A percentile compares a stretch with the other conserved stretches of the same genome.
Evolutionary conservation across 2,113 vertebrate genomes (phyloP).

Genomic region (Larimichthys crocea): DNA sequence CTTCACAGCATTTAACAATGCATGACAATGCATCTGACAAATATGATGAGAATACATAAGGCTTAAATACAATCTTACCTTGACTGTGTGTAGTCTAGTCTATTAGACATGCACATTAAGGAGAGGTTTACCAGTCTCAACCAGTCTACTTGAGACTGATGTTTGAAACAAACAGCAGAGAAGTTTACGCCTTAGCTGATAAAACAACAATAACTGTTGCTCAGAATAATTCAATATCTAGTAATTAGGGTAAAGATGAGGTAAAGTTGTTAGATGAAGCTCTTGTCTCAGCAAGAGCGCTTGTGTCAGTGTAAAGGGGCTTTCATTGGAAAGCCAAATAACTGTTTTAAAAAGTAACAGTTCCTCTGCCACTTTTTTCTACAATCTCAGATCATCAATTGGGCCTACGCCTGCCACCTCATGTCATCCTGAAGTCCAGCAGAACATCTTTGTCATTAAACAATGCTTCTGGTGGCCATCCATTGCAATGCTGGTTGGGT

Average conservation of each 20-base stretch:
- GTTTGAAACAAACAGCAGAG: neutral
- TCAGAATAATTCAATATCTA: neutral
- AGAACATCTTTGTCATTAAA: too few relatives aligned
- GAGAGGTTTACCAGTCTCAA: slow-evolving; percentile 9
- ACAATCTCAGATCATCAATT: too few relatives aligned
- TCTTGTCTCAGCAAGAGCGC: neutral
- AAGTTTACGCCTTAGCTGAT: too few relatives aligned
- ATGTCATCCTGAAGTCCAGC: too few relatives aligned
- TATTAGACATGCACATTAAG: accelerated
- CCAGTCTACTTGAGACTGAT: neutral
- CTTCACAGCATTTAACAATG: too few relatives aligned
- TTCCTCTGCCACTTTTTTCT: neutral
- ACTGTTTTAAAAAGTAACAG: neutral
- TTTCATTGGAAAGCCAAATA: slow-evolving; percentile 13
- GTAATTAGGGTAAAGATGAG: slow-evolving; percentile 38
- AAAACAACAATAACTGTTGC: neutral
- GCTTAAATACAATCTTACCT: slow-evolving; percentile 16
- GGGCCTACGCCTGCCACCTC: too few relatives aligned
- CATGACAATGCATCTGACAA: neutral
- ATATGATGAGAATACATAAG: neutral
- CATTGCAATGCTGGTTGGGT: too few relatives aligned
- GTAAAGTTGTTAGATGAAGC: neutral
- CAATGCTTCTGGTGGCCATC: too few relatives aligned
- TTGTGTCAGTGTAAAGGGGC: slow-evolving; percentile 7
- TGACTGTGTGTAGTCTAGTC: neutral